These are phyloP conservation scores for Pollenia labialis DNA, from an alignment of 2,888 invertebrate species.

Conservation along the genomic window DNA sequence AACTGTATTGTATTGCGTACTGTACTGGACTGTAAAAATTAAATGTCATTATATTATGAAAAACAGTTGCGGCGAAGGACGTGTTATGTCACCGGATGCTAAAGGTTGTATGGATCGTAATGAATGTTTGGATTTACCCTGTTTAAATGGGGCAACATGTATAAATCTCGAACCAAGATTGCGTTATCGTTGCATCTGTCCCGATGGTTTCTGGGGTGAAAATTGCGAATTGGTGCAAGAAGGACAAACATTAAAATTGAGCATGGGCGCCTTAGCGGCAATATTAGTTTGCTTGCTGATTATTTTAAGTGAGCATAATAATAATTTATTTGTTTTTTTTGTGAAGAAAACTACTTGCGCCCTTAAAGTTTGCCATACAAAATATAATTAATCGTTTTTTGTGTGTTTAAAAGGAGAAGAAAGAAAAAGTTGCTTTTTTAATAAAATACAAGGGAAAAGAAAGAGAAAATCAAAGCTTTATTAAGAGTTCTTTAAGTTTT, in stretches of 20 bases:
- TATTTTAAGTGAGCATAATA: constrained; percentile 94
- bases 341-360: constrained; percentile 62
- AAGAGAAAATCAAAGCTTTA: no score
- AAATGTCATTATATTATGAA: constrained; percentile 32
- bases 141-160: constrained; percentile 96
- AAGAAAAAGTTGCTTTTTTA: neutral
- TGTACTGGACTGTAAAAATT: neutral
- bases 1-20: constrained; percentile 2
- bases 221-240: constrained; percentile 97
- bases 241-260: constrained; percentile 96
- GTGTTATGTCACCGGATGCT: constrained; percentile 94
- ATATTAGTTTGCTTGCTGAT: constrained; percentile 98
- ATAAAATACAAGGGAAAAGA: neutral
- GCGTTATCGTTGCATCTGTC: constrained; percentile 94
- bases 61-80: constrained; percentile 95
- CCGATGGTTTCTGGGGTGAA: constrained; percentile 96
- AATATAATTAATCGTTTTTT: neutral
- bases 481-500: no score
- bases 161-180: constrained; percentile 95
- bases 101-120: constrained; percentile 98
- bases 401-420: neutral
- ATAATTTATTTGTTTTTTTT: constrained; percentile 26
- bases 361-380: neutral
- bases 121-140: constrained; percentile 97
- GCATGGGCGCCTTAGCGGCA: constrained; percentile 98